phyloP scores from a whole-genome alignment of 37 sponge, comb jelly and placozoan genomes.

The Agelas oroides region DNA sequence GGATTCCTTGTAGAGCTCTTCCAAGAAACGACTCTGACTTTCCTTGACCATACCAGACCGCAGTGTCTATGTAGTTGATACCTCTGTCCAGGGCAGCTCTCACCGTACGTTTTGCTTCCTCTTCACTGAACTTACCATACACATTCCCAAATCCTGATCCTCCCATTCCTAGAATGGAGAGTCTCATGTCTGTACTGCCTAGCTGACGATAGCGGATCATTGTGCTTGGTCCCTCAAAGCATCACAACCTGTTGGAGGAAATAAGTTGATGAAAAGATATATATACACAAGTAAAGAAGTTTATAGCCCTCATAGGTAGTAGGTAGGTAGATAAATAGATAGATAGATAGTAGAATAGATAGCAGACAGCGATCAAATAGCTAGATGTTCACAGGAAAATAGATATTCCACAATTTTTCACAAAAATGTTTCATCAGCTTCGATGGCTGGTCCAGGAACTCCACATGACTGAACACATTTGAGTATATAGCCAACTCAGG shows the following conservation, averaged over 20 bases:
- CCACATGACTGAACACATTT: too few species aligned
- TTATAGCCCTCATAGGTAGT: too few species aligned
- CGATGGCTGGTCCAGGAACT: too few species aligned
- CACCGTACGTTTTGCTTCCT: constrained; percentile 39
- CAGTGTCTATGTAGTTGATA: constrained; percentile 93
- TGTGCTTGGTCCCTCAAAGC: background rate
- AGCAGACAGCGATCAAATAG: too few species aligned
- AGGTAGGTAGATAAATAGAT: too few species aligned
- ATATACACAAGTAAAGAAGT: too few species aligned
- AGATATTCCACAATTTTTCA: too few species aligned
- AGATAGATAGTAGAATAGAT: too few species aligned
- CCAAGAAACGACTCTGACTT: constrained; percentile 87
- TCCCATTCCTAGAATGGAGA: constrained; percentile 83
- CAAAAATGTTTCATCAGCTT: too few species aligned
- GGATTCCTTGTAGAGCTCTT: constrained; percentile 64
- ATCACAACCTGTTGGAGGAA: background rate
- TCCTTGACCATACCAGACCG: constrained; percentile 95
- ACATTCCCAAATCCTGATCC: constrained; percentile 88
- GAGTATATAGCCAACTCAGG: too few species aligned
- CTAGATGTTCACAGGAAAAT: too few species aligned
- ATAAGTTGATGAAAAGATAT: too few species aligned
- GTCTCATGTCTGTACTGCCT: constrained; percentile 76
- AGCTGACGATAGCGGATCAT: constrained; percentile 73
- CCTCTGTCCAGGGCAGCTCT: constrained; percentile 68
- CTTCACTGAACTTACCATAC: constrained; percentile 60